Conservation (phyloP, 2,113 vertebrate genomes). For the Enhydra lutris region DNA sequence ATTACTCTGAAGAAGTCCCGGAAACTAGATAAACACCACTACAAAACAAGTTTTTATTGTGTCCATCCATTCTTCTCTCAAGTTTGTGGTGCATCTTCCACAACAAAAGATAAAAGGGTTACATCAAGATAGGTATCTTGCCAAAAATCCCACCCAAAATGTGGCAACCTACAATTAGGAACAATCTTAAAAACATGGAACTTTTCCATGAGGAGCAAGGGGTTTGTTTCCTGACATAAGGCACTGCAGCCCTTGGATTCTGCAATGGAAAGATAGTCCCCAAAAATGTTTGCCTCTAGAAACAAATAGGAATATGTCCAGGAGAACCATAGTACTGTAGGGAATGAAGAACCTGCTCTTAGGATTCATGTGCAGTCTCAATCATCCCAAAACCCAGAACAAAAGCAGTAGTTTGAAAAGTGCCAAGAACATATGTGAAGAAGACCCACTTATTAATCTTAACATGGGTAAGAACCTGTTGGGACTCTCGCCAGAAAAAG, state of each 20-base stretch:
- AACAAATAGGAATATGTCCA: not conserved
- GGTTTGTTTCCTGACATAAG: not conserved
- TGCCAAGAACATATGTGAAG: not conserved
- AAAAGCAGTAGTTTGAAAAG: not conserved
- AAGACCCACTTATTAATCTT: not conserved
- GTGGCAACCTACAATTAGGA: not conserved
- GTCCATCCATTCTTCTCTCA: too few species aligned
- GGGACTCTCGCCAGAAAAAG: not conserved
- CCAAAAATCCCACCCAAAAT: not conserved
- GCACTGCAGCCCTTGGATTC: not conserved
- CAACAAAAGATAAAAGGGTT: not conserved
- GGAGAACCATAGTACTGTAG: not conserved
- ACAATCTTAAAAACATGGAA: not conserved
- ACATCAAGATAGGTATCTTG: not conserved
- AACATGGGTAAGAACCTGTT: not conserved
- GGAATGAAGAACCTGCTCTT: not conserved
- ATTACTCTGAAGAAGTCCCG: too few species aligned
- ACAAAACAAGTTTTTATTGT: too few species aligned
- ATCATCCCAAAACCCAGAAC: not conserved
- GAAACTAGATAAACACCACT: too few species aligned
- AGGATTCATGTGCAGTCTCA: not conserved
- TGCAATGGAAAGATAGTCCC: not conserved
- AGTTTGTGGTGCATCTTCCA: not conserved
- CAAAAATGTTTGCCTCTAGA: not conserved
- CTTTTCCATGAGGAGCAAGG: not conserved